phyloP scores from a whole-genome alignment of 2,888 invertebrate genomes.

The Agonopterix arenella region DNA sequence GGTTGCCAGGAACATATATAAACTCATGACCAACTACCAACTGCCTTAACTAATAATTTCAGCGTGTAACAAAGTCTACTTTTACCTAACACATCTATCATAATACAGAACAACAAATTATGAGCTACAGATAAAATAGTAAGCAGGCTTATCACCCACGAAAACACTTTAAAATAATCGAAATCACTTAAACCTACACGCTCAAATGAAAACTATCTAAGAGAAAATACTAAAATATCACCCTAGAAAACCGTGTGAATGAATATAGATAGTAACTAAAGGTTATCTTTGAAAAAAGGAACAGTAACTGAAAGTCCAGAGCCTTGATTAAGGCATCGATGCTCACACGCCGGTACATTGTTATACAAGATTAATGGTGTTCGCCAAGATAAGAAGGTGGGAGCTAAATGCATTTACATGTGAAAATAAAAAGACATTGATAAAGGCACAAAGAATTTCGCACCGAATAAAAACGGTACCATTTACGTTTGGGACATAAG shows the following conservation, averaged over 20 bases:
- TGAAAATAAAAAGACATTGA: slow-evolving; percentile 68
- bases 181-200: no score
- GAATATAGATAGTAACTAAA: not conserved
- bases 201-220: no score
- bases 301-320: slow-evolving; percentile 18
- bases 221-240: no score
- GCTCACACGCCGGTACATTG: slow-evolving; percentile 59
- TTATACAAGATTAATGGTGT: slow-evolving; percentile 76
- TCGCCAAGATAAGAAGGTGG: slow-evolving; percentile 64
- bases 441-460: slow-evolving; percentile 65
- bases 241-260: not conserved
- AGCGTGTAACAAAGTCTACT: no score
- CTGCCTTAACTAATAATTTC: no score
- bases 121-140: no score
- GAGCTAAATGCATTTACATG: slow-evolving; percentile 75
- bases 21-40: no score
- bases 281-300: not conserved
- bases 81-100: no score
- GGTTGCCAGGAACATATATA: no score
- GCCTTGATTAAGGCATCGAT: slow-evolving; percentile 67
- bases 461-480: slow-evolving; percentile 47
- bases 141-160: no score
- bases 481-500: slow-evolving; percentile 29
- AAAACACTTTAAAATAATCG: no score
- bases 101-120: no score